A percentile compares a stretch with the other conserved stretches of the same genome.
Conservation (phyloP, 2,888 invertebrate species). For the Odontocolon sp. region DNA sequence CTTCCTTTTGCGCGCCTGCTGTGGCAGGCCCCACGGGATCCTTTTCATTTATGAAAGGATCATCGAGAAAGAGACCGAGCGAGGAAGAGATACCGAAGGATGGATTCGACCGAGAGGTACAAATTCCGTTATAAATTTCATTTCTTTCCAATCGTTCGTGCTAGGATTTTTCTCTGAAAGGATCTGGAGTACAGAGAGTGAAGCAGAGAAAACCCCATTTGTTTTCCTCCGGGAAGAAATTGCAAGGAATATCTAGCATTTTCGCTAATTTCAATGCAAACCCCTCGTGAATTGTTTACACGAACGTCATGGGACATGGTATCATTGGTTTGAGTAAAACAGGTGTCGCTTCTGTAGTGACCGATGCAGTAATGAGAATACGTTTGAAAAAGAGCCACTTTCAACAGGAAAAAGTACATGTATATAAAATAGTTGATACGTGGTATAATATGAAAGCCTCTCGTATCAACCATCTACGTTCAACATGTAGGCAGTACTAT, state of each 20-base stretch:
- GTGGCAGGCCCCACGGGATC: background rate
- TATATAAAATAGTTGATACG: conserved; percentile 28
- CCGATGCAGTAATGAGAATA: conserved; percentile 4
- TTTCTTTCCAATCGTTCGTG: background rate
- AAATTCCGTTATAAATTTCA: background rate
- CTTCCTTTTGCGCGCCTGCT: background rate
- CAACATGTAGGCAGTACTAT: conserved; percentile 41
- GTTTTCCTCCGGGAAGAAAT: background rate
- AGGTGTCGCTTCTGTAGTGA: background rate
- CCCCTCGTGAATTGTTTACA: background rate
- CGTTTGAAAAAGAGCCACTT: conserved; percentile 23
- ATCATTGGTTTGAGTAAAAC: no score
- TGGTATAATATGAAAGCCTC: background rate
- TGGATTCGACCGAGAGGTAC: background rate
- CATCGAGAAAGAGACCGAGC: background rate
- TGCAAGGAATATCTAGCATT: background rate
- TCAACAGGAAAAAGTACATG: conserved; percentile 24
- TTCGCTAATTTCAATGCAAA: background rate
- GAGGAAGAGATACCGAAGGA: background rate
- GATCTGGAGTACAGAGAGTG: background rate
- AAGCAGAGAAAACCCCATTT: background rate
- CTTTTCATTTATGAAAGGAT: conserved; percentile 21
- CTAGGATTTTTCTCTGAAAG: background rate
- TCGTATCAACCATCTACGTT: conserved; percentile 31
- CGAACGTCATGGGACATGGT: no score